Evolutionary conservation across 2,888 invertebrate genomes (phyloP).

Genomic region (Drosophila barbarae): DNA sequence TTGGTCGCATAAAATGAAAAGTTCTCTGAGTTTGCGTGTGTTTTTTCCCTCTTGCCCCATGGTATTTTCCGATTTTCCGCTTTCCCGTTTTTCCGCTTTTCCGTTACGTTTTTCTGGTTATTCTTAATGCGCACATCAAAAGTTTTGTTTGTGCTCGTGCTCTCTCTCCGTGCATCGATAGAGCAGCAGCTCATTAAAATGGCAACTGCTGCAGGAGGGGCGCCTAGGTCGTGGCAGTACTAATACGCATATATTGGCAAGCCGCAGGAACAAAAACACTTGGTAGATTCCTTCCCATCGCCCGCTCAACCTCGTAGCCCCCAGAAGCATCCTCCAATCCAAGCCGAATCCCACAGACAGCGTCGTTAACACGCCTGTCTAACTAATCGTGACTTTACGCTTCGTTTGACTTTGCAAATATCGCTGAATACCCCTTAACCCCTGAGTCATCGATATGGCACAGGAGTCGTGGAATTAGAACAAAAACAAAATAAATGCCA

Average conservation of each 20-base stretch:
- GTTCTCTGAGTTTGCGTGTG: constrained; percentile 39
- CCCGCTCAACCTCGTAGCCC: not conserved
- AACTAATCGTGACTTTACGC: constrained; percentile 79
- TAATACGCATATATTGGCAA: constrained; percentile 49
- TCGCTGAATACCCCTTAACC: constrained; percentile 57
- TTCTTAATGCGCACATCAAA: constrained; percentile 61
- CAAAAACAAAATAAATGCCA: constrained; percentile 44
- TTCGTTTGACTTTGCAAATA: constrained; percentile 78
- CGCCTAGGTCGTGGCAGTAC: constrained; percentile 22
- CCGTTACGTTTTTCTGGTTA: constrained; percentile 25
- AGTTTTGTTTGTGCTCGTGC: constrained; percentile 48
- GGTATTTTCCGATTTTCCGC: constrained; percentile 28
- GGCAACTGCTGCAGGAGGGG: constrained; percentile 49
- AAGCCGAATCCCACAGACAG: constrained; percentile 47
- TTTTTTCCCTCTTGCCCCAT: constrained; percentile 11
- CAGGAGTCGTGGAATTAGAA: constrained; percentile 21
- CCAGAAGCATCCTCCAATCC: constrained; percentile 17
- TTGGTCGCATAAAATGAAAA: constrained; percentile 64
- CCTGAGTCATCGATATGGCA: constrained; percentile 59
- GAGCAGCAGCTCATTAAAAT: constrained; percentile 67
- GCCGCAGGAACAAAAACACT: constrained; percentile 43
- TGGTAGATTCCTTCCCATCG: not conserved
- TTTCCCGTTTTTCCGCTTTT: constrained; percentile 11
- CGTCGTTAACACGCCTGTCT: constrained; percentile 77
- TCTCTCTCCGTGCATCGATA: constrained; percentile 43